These are phyloP conservation scores for Tupiocoris notatus DNA, from an alignment of 2,888 invertebrate species.

Conservation along the genomic window DNA sequence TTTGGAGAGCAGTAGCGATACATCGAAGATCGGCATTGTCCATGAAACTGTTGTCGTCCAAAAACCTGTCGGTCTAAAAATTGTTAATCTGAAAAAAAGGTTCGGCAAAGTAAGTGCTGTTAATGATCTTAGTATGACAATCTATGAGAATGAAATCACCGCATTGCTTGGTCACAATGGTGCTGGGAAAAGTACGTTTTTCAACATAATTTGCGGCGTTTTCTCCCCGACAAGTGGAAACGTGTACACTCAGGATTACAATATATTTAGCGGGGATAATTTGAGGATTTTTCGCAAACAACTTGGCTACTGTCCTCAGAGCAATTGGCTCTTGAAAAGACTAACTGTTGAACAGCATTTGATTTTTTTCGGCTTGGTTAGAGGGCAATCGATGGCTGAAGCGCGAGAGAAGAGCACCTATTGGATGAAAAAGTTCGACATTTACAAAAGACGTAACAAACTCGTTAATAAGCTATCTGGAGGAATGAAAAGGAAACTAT, in stretches of 20 bases:
- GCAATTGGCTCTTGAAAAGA: constrained; percentile 79
- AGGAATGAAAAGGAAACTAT: constrained; percentile 87
- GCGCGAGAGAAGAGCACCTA: constrained; percentile 59
- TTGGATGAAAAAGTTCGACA: constrained; percentile 63
- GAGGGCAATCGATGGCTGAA: constrained; percentile 50
- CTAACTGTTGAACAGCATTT: constrained; percentile 83
- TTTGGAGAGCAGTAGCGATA: not conserved
- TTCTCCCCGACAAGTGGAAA: constrained; percentile 68
- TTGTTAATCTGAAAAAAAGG: constrained; percentile 52
- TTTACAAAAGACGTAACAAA: constrained; percentile 63
- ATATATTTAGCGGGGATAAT: constrained; percentile 62
- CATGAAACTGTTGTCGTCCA: not conserved
- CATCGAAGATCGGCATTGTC: constrained; percentile 45
- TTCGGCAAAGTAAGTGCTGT: constrained; percentile 54
- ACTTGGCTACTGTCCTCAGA: constrained; percentile 88
- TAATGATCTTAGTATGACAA: constrained; percentile 60
- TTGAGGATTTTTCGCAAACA: constrained; percentile 66
- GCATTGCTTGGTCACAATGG: constrained; percentile 85
- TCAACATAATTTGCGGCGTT: constrained; percentile 75
- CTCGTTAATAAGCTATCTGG: constrained; percentile 72
- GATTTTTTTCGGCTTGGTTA: constrained; percentile 76
- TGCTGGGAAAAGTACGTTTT: constrained; percentile 78
- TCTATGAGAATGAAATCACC: constrained; percentile 81
- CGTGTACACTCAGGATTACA: constrained; percentile 69
- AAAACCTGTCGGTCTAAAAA: constrained; percentile 53